Evolutionary conservation across 2,113 vertebrate genomes (phyloP).

Genomic region (Dasypus novemcinctus): DNA sequence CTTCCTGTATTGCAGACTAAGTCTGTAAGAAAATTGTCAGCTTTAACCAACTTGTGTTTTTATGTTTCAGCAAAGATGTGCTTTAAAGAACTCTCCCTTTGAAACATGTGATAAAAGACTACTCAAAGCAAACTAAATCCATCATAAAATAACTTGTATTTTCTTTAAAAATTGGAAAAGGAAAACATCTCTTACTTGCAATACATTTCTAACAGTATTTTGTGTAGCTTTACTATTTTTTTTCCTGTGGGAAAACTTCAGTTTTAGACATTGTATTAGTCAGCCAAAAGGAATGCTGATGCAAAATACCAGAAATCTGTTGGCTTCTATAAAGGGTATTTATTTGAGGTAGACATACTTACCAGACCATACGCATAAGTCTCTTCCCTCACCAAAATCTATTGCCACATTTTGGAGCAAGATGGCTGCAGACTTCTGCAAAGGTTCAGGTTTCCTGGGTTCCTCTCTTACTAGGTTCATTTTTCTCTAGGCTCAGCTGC

Average conservation of each 20-base stretch:
- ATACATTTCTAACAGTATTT: constrained; percentile 68
- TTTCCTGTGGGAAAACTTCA: neutral
- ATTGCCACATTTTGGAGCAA: too few relatives aligned
- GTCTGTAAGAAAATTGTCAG: neutral
- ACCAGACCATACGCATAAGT: too few relatives aligned
- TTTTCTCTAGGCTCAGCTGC: too few relatives aligned
- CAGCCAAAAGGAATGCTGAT: too few relatives aligned
- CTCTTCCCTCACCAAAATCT: too few relatives aligned
- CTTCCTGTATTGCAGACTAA: constrained; percentile 27
- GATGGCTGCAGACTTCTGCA: too few relatives aligned
- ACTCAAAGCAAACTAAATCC: constrained; percentile 54
- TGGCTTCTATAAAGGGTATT: too few relatives aligned
- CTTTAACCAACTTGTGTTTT: constrained; percentile 52
- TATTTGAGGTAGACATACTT: too few relatives aligned
- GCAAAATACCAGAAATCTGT: too few relatives aligned
- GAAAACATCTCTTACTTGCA: constrained; percentile 54
- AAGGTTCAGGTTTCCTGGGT: too few relatives aligned
- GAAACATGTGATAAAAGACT: constrained; percentile 69
- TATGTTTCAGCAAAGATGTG: constrained; percentile 56
- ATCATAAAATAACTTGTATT: constrained; percentile 57
- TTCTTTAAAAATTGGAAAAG: neutral
- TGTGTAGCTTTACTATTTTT: constrained; percentile 42
- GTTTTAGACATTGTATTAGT: too few relatives aligned
- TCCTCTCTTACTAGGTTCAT: too few relatives aligned
- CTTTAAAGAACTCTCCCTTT: constrained; percentile 68